phyloP scores from a whole-genome alignment of 2,888 invertebrate species.

The Apantesis nais region DNA sequence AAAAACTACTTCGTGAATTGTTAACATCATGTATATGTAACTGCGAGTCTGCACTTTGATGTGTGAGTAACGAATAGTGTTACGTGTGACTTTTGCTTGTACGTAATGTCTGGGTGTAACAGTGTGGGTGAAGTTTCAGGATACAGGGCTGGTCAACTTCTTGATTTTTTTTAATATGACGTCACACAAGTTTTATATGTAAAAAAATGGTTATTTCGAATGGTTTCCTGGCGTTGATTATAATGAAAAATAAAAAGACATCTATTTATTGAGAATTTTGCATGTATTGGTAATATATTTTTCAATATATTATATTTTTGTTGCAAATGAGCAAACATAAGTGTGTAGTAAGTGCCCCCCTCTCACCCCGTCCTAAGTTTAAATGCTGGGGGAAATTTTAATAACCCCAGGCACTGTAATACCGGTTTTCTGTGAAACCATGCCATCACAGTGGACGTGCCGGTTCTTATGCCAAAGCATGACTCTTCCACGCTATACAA shows the following conservation, averaged over 20 bases:
- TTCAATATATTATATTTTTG: no score
- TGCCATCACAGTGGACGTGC: no score
- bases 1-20: conserved; percentile 10
- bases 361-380: no score
- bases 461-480: no score
- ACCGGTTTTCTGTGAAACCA: no score
- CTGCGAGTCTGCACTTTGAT: neutral
- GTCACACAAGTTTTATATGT: conserved; percentile 13
- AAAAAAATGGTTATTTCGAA: neutral
- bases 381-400: no score
- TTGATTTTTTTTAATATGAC: conserved; percentile 32
- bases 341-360: no score
- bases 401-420: no score
- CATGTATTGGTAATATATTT: no score
- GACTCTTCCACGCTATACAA: no score
- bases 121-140: conserved; percentile 42
- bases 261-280: neutral
- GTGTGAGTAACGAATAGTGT: conserved; percentile 27
- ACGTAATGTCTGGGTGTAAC: conserved; percentile 41
- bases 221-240: neutral
- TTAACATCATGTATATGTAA: conserved; percentile 19
- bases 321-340: no score
- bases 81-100: conserved; percentile 20
- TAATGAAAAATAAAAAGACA: neutral
- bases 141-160: conserved; percentile 31